phyloP scores from a whole-genome alignment of 2,797 vertebrate species.

The Percopsis omiscomaycus region DNA sequence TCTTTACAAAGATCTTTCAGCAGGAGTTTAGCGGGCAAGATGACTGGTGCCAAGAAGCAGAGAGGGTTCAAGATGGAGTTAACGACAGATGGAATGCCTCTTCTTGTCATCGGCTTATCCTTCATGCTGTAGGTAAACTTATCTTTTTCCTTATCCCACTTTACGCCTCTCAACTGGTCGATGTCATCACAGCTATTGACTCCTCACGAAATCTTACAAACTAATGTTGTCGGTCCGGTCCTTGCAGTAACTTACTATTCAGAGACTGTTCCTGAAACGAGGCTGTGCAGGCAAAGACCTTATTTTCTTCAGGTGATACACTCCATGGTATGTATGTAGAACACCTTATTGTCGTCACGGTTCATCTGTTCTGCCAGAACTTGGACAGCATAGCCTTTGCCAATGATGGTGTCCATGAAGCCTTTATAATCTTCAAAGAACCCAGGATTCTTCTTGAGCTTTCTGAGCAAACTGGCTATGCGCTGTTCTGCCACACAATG shows the following conservation, averaged over 20 bases:
- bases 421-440: constrained; percentile 27
- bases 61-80: no score
- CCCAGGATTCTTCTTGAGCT: constrained; percentile 19
- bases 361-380: constrained; percentile 7
- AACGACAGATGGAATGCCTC: no score
- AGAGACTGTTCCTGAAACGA: constrained; percentile 1
- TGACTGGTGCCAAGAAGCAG: no score
- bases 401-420: constrained; percentile 22
- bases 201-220: constrained; percentile 22
- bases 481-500: constrained; percentile 44
- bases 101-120: neutral
- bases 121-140: constrained; percentile 17
- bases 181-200: constrained; percentile 17
- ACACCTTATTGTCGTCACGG: neutral
- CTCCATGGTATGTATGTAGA: no score
- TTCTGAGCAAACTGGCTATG: constrained; percentile 17
- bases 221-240: constrained; percentile 8
- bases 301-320: no score
- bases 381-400: constrained; percentile 12
- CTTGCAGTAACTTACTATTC: constrained; percentile 11
- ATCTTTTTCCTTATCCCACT: constrained; percentile 30
- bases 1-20: no score
- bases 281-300: no score
- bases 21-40: no score
- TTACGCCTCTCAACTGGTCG: constrained; percentile 3